These are phyloP conservation scores for Cerastis leucographa DNA, from an alignment of 2,888 invertebrate species.

Conservation along the genomic window DNA sequence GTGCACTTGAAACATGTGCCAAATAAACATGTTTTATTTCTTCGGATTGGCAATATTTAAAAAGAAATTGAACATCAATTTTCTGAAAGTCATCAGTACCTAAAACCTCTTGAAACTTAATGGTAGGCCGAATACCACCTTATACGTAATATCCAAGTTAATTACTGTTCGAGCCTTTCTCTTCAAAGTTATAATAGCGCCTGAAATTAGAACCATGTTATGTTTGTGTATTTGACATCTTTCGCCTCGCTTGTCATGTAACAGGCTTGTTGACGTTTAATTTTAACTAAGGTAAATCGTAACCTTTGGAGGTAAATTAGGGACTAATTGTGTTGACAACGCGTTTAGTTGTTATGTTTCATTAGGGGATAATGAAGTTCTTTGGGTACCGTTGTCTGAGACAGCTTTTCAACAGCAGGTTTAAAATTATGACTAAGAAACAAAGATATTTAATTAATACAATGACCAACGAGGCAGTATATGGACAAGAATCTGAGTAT, in stretches of 20 bases:
- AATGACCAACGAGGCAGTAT: not conserved
- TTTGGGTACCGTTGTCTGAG: not conserved
- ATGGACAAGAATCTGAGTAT: not conserved
- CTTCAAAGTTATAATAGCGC: slow-evolving; percentile 32
- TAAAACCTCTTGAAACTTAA: not conserved
- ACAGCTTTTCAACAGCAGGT: not conserved
- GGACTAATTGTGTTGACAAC: not conserved
- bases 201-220: slow-evolving; percentile 21
- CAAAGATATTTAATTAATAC: too few relatives aligned
- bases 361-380: not conserved
- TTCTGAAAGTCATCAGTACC: not conserved
- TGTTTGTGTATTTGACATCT: slow-evolving; percentile 34
- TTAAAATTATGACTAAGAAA: too few relatives aligned
- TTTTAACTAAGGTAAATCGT: slow-evolving; percentile 10
- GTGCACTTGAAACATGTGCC: not conserved
- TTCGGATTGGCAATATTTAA: too few relatives aligned
- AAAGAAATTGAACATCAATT: not conserved
- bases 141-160: slow-evolving; percentile 9
- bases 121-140: not conserved
- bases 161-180: slow-evolving; percentile 17
- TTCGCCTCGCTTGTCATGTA: slow-evolving; percentile 11
- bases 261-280: slow-evolving; percentile 7
- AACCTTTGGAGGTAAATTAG: not conserved
- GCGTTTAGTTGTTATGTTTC: not conserved
- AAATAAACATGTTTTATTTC: too few relatives aligned